A percentile compares a stretch with the other conserved stretches of the same genome.
Conservation (phyloP, 2,888 invertebrate species). For the Pteria penguin region DNA sequence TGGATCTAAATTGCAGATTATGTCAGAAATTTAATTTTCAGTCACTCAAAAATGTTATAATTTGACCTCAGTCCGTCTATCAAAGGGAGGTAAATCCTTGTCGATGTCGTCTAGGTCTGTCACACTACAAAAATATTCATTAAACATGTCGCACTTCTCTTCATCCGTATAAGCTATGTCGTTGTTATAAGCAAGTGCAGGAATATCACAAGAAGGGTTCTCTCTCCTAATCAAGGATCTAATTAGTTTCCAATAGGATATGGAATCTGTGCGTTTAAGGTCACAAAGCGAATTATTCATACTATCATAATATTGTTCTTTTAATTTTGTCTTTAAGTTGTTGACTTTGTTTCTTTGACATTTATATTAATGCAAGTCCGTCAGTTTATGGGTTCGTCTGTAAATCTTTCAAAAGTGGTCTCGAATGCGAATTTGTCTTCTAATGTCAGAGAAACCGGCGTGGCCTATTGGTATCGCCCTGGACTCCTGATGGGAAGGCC, state of each 20-base stretch:
- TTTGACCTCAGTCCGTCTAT: neutral
- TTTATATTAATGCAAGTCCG: neutral
- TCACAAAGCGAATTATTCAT: conserved; percentile 14
- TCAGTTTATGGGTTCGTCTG: neutral
- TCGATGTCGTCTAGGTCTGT: conserved; percentile 9
- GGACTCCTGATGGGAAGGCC: too few relatives aligned
- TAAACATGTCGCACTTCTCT: conserved; percentile 33
- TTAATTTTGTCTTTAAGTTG: conserved; percentile 23
- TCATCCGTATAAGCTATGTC: conserved; percentile 10
- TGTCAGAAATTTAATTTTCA: conserved; percentile 11
- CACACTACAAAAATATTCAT: conserved; percentile 25
- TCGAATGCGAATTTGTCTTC: too few relatives aligned
- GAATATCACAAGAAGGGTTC: conserved; percentile 9
- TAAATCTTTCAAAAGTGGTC: neutral
- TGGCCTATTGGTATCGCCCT: too few relatives aligned
- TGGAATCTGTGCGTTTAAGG: neutral
- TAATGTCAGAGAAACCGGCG: too few relatives aligned
- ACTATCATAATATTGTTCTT: conserved; percentile 13
- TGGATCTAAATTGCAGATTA: conserved; percentile 12
- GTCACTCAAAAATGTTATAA: conserved; percentile 11
- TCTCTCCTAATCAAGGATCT: conserved; percentile 9
- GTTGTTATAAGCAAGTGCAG: conserved; percentile 12
- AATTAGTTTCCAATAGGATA: conserved; percentile 31
- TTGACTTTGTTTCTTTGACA: conserved; percentile 32
- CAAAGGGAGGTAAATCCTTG: neutral